Evolutionary conservation across 2,797 vertebrate species (phyloP), one percentile per base, ranked within the genome.

Genomic region (Ceryle rudis): DNA sequence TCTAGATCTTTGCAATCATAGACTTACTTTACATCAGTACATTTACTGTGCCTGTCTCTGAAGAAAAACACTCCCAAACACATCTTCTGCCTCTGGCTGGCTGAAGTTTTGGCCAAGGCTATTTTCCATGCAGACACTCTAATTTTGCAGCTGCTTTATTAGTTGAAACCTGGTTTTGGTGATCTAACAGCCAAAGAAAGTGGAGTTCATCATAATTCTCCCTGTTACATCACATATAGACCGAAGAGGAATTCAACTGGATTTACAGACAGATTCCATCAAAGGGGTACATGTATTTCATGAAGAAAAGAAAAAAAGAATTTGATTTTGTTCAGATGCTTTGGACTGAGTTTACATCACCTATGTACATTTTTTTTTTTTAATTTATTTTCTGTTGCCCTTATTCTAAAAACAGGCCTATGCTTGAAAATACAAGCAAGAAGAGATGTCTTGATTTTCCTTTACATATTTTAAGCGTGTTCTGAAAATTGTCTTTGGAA

Each of bases 61-160:
- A 82, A 67, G 35, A 84, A 95, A 85, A 85, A 4, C n/a, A 55
- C 31, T 58, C 29, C 39, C 67, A 71, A 73, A 71, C 21, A 61
- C 7, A 6, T 74, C 47, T 69, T 90, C 37, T 60, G 64, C 91
- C 42, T 85, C 39, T 80, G 57, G 3, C 51, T 91, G 44, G 20
- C 65, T 77, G 55, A 37, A 74, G 29, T 71, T 90, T 91, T 91
- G 81, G 79, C 74, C 61, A 91, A 86, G 46, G 26, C 19, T 81
- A 31, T 74, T 80, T 83, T 64, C 44, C 60, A 61, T 81, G 47
- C 61, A 87, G 72, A 78, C 21, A 64, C 11, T 72, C 51, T 58
- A 44, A 93, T 95, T 81, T 93, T 83, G 21, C 35, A 88, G 54
- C n/a, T 75, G 37, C 23, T 86, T 89, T 72, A 78, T 80, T 86